These are phyloP conservation scores for Patiria pectinifera DNA, from an alignment of 53 echinoderm and acorn worm genomes.

Conservation along the genomic window DNA sequence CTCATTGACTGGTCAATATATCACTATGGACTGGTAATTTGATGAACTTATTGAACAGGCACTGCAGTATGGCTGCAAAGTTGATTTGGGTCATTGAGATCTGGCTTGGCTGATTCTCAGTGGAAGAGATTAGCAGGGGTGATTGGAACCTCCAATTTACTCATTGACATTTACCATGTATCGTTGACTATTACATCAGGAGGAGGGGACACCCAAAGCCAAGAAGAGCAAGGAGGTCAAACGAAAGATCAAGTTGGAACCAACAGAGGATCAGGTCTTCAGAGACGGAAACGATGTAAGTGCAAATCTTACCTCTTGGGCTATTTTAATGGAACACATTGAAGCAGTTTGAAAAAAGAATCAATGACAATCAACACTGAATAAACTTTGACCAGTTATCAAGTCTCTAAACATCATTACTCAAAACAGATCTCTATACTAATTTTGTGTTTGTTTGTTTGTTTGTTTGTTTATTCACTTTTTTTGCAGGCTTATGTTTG, in stretches of 20 bases:
- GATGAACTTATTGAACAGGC: too few relatives aligned
- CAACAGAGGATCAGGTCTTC: conserved; percentile 87
- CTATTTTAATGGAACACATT: not conserved
- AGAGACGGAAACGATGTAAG: conserved; percentile 93
- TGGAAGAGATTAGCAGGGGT: too few relatives aligned
- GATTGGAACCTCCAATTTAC: too few relatives aligned
- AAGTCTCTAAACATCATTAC: not conserved
- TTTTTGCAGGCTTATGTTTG: conserved; percentile 93
- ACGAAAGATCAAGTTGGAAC: conserved; percentile 90
- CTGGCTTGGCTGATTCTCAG: too few relatives aligned
- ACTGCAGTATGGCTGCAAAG: too few relatives aligned
- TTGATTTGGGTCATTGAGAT: too few relatives aligned
- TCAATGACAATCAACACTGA: too few relatives aligned
- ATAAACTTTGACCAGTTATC: too few relatives aligned
- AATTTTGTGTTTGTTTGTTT: not conserved
- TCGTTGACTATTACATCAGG: conserved; percentile 10
- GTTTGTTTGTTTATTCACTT: not conserved
- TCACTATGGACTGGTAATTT: not conserved
- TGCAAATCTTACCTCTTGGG: not conserved
- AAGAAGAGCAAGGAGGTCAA: conserved; percentile 89
- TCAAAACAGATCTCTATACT: not conserved
- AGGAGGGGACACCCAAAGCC: conserved; percentile 71
- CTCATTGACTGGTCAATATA: not conserved
- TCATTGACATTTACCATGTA: too few relatives aligned
- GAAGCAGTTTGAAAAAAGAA: too few relatives aligned